These are phyloP conservation scores for Knipowitschia caucasica DNA, from an alignment of 2,797 vertebrate genomes.

Conservation along the genomic window DNA sequence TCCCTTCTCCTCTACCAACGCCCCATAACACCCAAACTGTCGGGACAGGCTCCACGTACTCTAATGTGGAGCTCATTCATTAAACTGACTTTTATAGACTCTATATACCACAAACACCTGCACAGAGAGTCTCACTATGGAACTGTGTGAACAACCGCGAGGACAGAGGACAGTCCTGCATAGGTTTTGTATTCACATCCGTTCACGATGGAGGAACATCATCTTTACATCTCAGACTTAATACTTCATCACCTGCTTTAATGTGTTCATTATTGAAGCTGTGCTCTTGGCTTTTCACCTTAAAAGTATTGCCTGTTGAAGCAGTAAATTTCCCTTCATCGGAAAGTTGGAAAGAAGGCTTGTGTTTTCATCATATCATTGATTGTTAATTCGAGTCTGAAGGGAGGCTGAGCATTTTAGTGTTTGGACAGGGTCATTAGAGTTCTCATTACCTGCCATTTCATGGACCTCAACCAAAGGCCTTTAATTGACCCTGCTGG, in stretches of 20 bases:
- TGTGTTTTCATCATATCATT: constrained; percentile 6
- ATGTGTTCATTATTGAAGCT: not conserved
- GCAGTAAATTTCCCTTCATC: not conserved
- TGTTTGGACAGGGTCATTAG: constrained; percentile 4
- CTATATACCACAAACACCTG: constrained; percentile 6
- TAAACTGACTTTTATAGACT: constrained; percentile 9
- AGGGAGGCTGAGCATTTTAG: not conserved
- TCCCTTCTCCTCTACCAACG: constrained; percentile 26
- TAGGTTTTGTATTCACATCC: not conserved
- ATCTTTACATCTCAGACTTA: not conserved
- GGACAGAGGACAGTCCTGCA: not conserved
- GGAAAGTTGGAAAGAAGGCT: not conserved
- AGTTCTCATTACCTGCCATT: constrained; percentile 27
- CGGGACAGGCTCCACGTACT: constrained; percentile 12
- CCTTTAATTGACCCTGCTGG: constrained; percentile 14
- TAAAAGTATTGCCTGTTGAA: constrained; percentile 3
- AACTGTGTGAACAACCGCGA: not conserved
- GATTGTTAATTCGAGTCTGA: constrained; percentile 7
- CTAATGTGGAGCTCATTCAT: constrained; percentile 27
- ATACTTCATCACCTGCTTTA: too few species aligned
- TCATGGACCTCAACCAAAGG: not conserved
- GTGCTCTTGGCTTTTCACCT: not conserved
- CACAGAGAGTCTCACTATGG: not conserved
- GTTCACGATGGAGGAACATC: too few species aligned
- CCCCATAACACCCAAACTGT: constrained; percentile 25